Evolutionary conservation across 1,140 invertebrate genomes (phyloP), one percentile per base, ranked within the genome.

Genomic region (Drosophila arizonae): DNA sequence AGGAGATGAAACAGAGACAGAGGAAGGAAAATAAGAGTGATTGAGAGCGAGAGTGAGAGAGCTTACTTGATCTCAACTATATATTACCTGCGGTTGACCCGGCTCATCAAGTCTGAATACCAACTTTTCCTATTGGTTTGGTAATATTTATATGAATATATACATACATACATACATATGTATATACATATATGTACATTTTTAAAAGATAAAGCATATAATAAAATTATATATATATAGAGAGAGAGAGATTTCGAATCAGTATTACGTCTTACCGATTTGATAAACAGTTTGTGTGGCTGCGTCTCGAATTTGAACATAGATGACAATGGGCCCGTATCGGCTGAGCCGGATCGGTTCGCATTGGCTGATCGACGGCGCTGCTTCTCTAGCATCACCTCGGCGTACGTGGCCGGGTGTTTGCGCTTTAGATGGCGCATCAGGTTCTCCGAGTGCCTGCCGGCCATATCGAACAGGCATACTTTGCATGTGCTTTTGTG

Each of bases 341-440:
- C 33, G 45, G 51, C 26, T 51, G 51, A 46, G 30, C 48, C 60
- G 36, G 43, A 58, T 51, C 60, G 66, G 17, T 52, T 66, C 1
- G 15, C 4, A n/a, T 46, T 54, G 0, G 55, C 56, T 15, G 55
- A 56, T 61, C 73, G 77, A 4, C 75, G 65, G 3, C 33, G 62
- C 33, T 46, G 61, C 36, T 67, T 80, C 24, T 77, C 63, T 17
- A 52, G 21, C 39, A 77, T 63, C 2, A 80, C 74, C n/a, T 30
- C 17, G 4, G 58, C 46, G 30, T 80, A 80, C 21, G 66, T 54
- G 11, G 54, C 30, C 2, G 62, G 57, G 9, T 81, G 79, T 46
- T 80, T 81, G 41, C 79, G 79, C 8, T 80, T 81, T 0, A 80
- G 66, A 26, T 81, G 79, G 4, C 79, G 65, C 79, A 81, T 77